A percentile compares a stretch with the other conserved stretches of the same genome.
These are phyloP conservation scores for Pteronotus mesoamericanus DNA, from an alignment of 2,797 vertebrate species.

Conservation along the genomic window DNA sequence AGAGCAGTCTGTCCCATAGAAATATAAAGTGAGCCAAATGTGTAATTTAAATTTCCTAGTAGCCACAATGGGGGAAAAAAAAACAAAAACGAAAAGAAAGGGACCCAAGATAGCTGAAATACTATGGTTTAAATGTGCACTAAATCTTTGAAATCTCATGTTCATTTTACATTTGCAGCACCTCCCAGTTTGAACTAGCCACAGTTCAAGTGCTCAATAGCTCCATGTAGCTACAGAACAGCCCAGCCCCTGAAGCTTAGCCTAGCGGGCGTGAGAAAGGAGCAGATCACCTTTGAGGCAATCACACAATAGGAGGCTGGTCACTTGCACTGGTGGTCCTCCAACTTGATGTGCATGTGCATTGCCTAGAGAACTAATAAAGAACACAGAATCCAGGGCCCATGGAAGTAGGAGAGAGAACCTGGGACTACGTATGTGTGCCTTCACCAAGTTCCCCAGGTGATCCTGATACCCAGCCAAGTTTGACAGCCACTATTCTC, in stretches of 20 bases:
- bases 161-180: not conserved
- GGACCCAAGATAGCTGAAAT: not conserved
- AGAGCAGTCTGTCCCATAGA: not conserved
- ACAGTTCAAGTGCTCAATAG: not conserved
- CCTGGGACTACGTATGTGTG: not conserved
- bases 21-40: not conserved
- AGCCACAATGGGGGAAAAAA: not conserved
- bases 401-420: not conserved
- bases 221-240: too few relatives aligned
- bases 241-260: not conserved
- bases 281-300: not conserved
- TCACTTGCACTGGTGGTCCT: not conserved
- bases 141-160: not conserved
- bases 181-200: not conserved
- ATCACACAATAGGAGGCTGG: not conserved
- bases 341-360: not conserved
- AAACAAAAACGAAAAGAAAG: not conserved
- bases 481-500: not conserved
- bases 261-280: not conserved
- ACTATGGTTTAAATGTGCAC: not conserved
- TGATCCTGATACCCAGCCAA: not conserved
- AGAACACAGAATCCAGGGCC: not conserved
- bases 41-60: not conserved
- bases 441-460: not conserved
- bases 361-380: not conserved